Conservation (phyloP, 2,113 vertebrate species). For the Ursus arctos region DNA sequence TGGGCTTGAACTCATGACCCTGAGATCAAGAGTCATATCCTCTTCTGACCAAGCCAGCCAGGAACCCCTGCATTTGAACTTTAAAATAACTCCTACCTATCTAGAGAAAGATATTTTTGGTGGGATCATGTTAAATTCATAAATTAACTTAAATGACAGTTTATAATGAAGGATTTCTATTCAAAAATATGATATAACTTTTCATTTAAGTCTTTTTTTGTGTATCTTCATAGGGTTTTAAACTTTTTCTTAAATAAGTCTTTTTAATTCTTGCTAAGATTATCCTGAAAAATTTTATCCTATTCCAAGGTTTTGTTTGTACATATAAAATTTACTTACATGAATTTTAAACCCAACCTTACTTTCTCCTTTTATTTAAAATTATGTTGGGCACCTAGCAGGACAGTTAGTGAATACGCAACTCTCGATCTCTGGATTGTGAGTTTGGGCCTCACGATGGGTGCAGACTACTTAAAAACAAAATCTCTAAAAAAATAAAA, state of each 20-base stretch:
- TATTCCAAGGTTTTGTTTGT: background rate
- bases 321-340: constrained; percentile 17
- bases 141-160: background rate
- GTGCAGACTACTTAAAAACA: background rate
- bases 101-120: background rate
- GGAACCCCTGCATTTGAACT: background rate
- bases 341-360: background rate
- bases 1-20: background rate
- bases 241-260: background rate
- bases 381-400: background rate
- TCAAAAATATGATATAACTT: background rate
- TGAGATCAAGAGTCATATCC: background rate
- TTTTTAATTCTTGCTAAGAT: background rate
- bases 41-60: background rate
- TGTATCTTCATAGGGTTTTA: background rate
- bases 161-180: background rate
- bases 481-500: background rate
- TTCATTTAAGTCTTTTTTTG: background rate
- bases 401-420: background rate
- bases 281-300: background rate
- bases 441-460: background rate
- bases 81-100: background rate
- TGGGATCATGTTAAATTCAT: background rate
- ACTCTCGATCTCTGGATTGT: background rate
- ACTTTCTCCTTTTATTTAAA: constrained; percentile 28